phyloP scores from a whole-genome alignment of 2,888 invertebrate species.

The Priocnemis perturbator region DNA sequence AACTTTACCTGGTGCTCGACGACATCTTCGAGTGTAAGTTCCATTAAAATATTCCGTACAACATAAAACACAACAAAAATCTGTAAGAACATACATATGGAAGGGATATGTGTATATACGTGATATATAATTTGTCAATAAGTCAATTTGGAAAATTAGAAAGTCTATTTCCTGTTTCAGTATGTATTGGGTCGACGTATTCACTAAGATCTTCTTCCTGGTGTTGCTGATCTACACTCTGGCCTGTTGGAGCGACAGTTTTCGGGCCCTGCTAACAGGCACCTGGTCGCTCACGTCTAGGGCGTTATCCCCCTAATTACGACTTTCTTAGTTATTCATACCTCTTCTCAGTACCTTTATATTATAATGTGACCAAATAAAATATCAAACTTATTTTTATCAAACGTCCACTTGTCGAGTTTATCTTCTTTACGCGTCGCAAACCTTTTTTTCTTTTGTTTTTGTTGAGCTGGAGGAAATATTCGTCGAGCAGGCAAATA shows the following conservation, averaged over 20 bases:
- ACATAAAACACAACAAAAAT: too few relatives aligned
- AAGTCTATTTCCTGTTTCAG: conserved; percentile 75
- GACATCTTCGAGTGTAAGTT: conserved; percentile 88
- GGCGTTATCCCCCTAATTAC: conserved; percentile 37
- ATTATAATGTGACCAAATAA: conserved; percentile 62
- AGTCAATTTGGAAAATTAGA: neutral
- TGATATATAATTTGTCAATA: too few relatives aligned
- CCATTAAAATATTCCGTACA: too few relatives aligned
- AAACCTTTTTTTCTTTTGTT: too few relatives aligned
- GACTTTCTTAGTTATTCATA: conserved; percentile 25
- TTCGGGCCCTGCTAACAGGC: conserved; percentile 59
- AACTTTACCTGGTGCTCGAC: conserved; percentile 85
- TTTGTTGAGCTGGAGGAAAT: too few relatives aligned
- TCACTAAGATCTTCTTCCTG: conserved; percentile 83
- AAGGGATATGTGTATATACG: too few relatives aligned
- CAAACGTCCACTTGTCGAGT: neutral
- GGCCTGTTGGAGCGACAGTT: conserved; percentile 67
- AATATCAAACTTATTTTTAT: conserved; percentile 26
- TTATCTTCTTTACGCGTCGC: neutral
- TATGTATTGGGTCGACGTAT: conserved; percentile 90
- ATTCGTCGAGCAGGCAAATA: too few relatives aligned
- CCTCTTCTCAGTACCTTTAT: conserved; percentile 32
- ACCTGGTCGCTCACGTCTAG: conserved; percentile 50
- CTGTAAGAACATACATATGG: too few relatives aligned
- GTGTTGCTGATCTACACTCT: conserved; percentile 78